These are phyloP conservation scores for Barnardius zonarius DNA, from an alignment of 2,113 vertebrate genomes.

Conservation along the genomic window DNA sequence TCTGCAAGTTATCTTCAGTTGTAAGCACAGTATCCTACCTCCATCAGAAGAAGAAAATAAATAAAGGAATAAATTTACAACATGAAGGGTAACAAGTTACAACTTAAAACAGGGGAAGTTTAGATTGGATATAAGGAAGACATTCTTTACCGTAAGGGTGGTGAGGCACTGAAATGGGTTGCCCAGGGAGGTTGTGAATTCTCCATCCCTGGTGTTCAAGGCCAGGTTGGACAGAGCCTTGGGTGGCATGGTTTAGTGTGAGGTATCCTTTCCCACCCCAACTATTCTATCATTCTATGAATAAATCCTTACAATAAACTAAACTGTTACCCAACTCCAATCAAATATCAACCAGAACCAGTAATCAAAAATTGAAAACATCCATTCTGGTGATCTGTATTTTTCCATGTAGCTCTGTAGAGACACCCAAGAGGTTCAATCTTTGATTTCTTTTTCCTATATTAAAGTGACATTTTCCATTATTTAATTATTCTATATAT, in stretches of 20 bases:
- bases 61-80: not conserved
- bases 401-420: not conserved
- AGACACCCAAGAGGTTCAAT: not conserved
- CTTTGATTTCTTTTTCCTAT: not conserved
- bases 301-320: not conserved
- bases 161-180: too few species aligned
- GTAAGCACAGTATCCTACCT: not conserved
- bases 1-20: not conserved
- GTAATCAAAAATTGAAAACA: not conserved
- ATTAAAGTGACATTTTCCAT: not conserved
- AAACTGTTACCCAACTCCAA: not conserved
- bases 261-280: too few species aligned
- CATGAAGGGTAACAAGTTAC: too few species aligned
- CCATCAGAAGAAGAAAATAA: not conserved
- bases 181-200: too few species aligned
- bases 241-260: too few species aligned
- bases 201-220: too few species aligned
- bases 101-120: too few species aligned
- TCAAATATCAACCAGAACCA: not conserved
- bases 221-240: too few species aligned
- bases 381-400: not conserved
- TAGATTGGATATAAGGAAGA: too few species aligned
- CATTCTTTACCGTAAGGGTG: too few species aligned
- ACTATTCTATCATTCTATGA: not conserved
- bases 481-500: conserved; percentile 20